Conservation (phyloP, 2,797 vertebrate species). For the Halcyon leucocephala region DNA sequence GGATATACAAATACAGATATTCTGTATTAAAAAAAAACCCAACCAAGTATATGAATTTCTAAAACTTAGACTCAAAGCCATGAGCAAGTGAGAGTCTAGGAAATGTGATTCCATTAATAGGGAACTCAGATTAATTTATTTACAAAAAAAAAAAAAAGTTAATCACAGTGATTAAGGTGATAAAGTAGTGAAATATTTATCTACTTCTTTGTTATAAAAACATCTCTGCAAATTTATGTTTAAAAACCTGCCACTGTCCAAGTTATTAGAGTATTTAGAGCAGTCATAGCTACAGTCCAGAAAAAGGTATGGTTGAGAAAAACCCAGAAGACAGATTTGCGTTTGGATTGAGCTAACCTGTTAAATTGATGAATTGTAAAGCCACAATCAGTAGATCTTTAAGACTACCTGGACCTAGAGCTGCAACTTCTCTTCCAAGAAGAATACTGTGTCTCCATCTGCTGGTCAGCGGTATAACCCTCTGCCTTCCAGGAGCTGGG, state of each 20-base stretch:
- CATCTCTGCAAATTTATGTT: not conserved
- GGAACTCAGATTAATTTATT: not conserved
- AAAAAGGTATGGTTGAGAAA: not conserved
- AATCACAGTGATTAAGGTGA: not conserved
- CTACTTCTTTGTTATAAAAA: not conserved
- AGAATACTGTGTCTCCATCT: constrained; percentile 84
- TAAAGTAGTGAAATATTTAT: not conserved
- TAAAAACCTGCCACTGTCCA: not conserved
- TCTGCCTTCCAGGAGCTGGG: not conserved
- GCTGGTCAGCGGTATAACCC: constrained; percentile 69
- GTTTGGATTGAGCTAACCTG: not conserved
- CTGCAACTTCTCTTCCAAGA: constrained; percentile 37
- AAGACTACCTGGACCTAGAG: not conserved
- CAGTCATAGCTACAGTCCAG: constrained; percentile 28
- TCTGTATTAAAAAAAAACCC: not conserved
- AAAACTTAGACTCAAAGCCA: not conserved
- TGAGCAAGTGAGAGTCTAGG: not conserved
- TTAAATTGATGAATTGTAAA: constrained; percentile 3
- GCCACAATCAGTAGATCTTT: not conserved
- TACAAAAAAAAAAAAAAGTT: not conserved
- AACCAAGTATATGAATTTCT: not conserved
- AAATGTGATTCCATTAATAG: not conserved
- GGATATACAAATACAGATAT: not conserved
- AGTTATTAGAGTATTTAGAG: constrained; percentile 30
- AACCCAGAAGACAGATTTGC: not conserved